A percentile compares a stretch with the other conserved stretches of the same genome.
Conservation (phyloP, 2,797 vertebrate genomes). For the Meriones psammophilus region DNA sequence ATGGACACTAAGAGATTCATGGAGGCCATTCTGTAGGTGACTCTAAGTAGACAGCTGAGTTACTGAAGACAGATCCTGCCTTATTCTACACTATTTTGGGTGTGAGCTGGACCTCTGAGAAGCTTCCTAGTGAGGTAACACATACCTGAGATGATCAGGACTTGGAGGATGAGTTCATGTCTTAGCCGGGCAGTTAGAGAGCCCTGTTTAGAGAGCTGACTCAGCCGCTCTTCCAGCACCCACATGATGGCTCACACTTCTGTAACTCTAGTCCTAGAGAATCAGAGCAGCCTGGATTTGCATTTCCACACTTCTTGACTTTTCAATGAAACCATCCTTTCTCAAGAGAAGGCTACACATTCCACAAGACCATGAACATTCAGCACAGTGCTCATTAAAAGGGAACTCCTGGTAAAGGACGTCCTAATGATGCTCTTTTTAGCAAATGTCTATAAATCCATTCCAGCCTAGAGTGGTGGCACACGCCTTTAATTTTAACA, state of each 20-base stretch:
- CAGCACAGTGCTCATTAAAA: constrained; percentile 4
- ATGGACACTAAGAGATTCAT: neutral
- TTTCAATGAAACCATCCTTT: neutral
- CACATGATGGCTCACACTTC: neutral
- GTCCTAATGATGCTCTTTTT: constrained; percentile 38
- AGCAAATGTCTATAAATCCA: constrained; percentile 29
- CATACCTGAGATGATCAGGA: neutral
- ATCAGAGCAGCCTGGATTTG: neutral
- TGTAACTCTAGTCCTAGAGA: neutral
- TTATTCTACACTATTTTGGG: neutral
- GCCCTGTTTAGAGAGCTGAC: neutral
- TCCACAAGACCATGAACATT: constrained; percentile 21
- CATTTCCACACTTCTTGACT: neutral
- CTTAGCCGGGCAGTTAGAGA: neutral
- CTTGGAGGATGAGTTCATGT: neutral
- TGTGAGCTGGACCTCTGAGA: neutral
- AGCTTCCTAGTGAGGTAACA: neutral
- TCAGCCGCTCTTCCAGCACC: neutral
- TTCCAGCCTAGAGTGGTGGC: neutral
- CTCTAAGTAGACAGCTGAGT: neutral
- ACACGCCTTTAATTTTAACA: neutral
- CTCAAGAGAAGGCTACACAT: neutral
- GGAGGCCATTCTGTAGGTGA: neutral
- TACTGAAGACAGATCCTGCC: constrained; percentile 1
- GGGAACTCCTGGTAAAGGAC: neutral